Evolutionary conservation across 2,797 vertebrate species (phyloP).

Genomic region (Danio aesculapii): DNA sequence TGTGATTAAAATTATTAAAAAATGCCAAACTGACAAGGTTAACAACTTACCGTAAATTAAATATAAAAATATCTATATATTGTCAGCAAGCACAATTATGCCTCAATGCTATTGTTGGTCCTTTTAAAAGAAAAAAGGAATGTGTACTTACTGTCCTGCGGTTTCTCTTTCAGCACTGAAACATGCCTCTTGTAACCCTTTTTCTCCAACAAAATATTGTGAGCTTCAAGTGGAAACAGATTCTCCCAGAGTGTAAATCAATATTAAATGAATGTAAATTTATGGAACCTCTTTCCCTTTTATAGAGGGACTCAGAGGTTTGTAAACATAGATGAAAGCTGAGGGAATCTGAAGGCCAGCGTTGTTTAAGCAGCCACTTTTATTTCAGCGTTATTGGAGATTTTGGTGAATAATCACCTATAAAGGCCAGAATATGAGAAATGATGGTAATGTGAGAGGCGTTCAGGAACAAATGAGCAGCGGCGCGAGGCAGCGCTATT

Average conservation of each 20-base stretch:
- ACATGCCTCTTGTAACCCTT: neutral
- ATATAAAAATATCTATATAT: too few species aligned
- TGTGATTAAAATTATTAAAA: neutral
- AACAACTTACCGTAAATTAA: neutral
- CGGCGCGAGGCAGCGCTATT: slow-evolving; percentile 54
- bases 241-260: neutral
- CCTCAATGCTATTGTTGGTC: neutral
- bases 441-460: slow-evolving; percentile 64
- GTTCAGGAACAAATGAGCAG: slow-evolving; percentile 62
- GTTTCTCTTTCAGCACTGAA: neutral
- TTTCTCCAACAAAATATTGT: neutral
- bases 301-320: neutral
- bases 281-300: neutral
- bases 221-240: neutral
- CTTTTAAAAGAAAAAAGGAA: neutral
- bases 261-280: neutral
- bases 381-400: slow-evolving; percentile 59
- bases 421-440: slow-evolving; percentile 57
- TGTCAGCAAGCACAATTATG: neutral
- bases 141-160: slow-evolving; percentile 14
- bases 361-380: slow-evolving; percentile 35
- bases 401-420: slow-evolving; percentile 54
- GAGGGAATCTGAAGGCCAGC: slow-evolving; percentile 27
- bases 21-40: neutral
- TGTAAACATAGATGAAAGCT: slow-evolving; percentile 47